A percentile compares a stretch with the other conserved stretches of the same genome.
phyloP scores from a whole-genome alignment of 53 echinoderm and acorn worm genomes.

The Patiria pectinifera region DNA sequence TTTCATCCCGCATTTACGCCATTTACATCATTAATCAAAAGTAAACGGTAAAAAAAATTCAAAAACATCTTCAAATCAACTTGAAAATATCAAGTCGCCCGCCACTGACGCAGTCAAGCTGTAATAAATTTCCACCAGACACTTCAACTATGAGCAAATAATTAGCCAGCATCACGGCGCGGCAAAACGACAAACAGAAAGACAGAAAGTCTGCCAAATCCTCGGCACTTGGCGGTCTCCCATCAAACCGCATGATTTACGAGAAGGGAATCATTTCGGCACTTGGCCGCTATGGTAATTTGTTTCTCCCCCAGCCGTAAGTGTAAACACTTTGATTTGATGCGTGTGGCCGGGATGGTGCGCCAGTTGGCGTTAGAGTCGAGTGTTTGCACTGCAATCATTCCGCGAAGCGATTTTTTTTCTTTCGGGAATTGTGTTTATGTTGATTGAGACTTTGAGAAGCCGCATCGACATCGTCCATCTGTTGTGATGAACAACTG shows the following conservation, averaged over 20 bases:
- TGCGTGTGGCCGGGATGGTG: not conserved
- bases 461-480: not conserved
- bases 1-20: no score
- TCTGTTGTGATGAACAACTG: not conserved
- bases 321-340: not conserved
- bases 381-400: constrained; percentile 8
- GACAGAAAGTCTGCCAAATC: not conserved
- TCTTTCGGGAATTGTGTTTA: not conserved
- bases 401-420: not conserved
- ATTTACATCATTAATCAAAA: no score
- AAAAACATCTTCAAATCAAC: not conserved
- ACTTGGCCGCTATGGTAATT: no score
- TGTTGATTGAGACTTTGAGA: not conserved
- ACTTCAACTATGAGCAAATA: not conserved
- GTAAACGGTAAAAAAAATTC: not conserved
- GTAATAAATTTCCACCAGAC: not conserved
- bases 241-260: not conserved
- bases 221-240: not conserved
- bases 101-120: not conserved
- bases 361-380: not conserved
- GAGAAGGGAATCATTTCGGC: not conserved
- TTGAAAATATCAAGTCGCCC: not conserved
- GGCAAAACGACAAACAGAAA: not conserved
- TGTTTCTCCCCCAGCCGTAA: not conserved
- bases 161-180: not conserved